Percentiles rank a stretch among this genome's conserved stretches.
Evolutionary conservation across 1,140 invertebrate species (phyloP).

Genomic region (Calephelis nemesis): DNA sequence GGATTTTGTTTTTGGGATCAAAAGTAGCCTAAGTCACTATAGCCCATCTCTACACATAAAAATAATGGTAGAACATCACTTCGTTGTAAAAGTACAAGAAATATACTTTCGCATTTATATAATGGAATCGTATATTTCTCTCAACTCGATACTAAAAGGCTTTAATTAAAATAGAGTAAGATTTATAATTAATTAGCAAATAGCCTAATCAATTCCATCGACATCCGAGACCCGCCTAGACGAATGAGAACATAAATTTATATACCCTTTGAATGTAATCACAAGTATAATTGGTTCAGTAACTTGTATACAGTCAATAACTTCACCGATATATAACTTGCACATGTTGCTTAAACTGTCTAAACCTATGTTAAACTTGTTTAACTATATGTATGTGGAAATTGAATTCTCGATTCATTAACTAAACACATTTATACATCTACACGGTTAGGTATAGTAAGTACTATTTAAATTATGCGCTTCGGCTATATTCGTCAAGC

Average conservation of each 20-base stretch:
- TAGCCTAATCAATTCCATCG: neutral
- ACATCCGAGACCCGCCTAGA: neutral
- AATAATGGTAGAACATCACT: no score
- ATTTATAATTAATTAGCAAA: slow-evolving; percentile 11
- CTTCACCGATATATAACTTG: neutral
- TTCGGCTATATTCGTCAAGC: no score
- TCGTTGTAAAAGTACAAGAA: no score
- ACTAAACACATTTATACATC: neutral
- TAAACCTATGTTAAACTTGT: slow-evolving; percentile 1
- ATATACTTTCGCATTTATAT: no score
- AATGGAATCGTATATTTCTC: no score
- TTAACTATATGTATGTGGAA: neutral
- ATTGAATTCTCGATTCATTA: neutral
- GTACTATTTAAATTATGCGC: no score
- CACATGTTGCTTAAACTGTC: slow-evolving; percentile 3
- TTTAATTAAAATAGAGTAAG: no score
- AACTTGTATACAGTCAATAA: slow-evolving; percentile 1
- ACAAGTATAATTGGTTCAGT: slow-evolving; percentile 4
- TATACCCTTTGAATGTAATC: neutral
- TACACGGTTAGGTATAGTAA: no score
- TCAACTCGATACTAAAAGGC: neutral
- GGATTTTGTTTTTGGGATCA: no score
- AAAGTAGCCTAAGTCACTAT: no score
- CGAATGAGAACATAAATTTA: neutral
- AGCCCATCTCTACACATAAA: no score